These are phyloP conservation scores for Tetramorium simillimum DNA, from an alignment of 1,140 invertebrate genomes.

Conservation along the genomic window DNA sequence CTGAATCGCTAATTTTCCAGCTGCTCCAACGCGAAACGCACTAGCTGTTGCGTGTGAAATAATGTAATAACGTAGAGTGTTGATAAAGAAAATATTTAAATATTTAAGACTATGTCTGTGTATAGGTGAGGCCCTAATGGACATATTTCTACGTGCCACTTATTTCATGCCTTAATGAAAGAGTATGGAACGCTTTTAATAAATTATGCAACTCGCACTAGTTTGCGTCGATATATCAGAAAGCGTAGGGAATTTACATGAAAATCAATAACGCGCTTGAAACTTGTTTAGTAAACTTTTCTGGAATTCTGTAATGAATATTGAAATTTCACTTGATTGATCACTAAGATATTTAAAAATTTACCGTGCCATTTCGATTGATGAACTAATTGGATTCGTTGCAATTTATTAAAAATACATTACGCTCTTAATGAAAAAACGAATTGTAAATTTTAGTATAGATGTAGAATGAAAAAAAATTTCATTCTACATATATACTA, in stretches of 20 bases:
- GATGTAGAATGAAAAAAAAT: too few relatives aligned
- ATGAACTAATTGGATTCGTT: not conserved
- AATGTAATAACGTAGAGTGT: not conserved
- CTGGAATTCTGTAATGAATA: not conserved
- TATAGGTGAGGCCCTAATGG: not conserved
- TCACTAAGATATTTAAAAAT: not conserved
- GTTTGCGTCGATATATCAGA: not conserved
- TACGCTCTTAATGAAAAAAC: not conserved
- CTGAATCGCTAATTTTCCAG: constrained; percentile 12
- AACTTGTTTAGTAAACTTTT: not conserved
- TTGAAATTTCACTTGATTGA: not conserved
- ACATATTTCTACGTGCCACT: not conserved
- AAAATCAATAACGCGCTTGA: not conserved
- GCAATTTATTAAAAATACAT: not conserved
- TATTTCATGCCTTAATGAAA: constrained; percentile 4
- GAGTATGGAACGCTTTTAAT: not conserved
- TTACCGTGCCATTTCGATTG: not conserved
- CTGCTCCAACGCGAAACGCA: not conserved
- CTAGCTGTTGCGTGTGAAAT: not conserved
- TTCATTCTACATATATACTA: not conserved
- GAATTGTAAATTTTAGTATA: too few relatives aligned
- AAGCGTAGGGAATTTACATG: not conserved
- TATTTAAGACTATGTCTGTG: not conserved
- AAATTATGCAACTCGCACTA: not conserved
- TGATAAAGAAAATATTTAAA: constrained; percentile 42